Evolutionary conservation across 2,888 invertebrate species (phyloP).

Genomic region (Megaustenia siamemsis): DNA sequence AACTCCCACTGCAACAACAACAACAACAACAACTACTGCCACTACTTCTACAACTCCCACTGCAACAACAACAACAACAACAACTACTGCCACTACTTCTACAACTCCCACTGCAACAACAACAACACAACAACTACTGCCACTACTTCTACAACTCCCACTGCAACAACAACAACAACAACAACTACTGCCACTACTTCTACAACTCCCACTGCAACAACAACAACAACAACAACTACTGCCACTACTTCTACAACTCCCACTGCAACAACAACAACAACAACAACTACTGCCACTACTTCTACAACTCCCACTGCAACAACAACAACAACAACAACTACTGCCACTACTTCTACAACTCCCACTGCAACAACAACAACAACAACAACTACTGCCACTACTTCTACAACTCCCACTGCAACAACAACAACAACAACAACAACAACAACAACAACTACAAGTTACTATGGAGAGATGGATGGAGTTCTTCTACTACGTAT

Average conservation of each 20-base stretch:
- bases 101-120: background rate
- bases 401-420: background rate
- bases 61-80: slow-evolving; percentile 17
- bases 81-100: slow-evolving; percentile 19
- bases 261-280: background rate
- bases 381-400: background rate
- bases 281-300: background rate
- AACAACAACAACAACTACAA: background rate
- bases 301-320: background rate
- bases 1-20: slow-evolving; percentile 5
- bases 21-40: slow-evolving; percentile 20
- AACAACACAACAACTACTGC: slow-evolving; percentile 1
- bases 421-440: background rate
- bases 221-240: slow-evolving; percentile 21
- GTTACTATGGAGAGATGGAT: too few species aligned
- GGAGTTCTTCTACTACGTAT: too few species aligned
- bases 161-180: slow-evolving; percentile 17
- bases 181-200: slow-evolving; percentile 18
- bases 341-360: background rate
- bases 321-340: slow-evolving; percentile 2
- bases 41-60: slow-evolving; percentile 22
- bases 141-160: slow-evolving; percentile 18
- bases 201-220: slow-evolving; percentile 22
- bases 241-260: slow-evolving; percentile 18
- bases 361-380: background rate